Conservation (phyloP, 1,140 invertebrate genomes). For the Brachionus rubens region DNA sequence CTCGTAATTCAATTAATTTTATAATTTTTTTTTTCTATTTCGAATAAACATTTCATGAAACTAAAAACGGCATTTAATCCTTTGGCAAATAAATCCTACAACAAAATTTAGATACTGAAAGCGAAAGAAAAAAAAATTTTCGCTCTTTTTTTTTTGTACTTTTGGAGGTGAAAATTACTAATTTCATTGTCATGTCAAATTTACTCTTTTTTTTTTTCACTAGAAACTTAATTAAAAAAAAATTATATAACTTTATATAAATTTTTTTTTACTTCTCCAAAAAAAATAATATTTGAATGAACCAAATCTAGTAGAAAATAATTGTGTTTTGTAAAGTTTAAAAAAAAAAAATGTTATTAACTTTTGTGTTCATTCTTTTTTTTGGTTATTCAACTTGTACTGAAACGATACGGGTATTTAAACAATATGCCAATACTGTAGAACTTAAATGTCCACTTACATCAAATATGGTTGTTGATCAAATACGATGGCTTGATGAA, state of each 20-base stretch:
- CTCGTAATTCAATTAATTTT: no score
- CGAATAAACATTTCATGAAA: conserved; percentile 39
- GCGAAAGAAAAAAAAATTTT: not conserved
- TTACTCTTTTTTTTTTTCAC: no score
- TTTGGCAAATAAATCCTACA: conserved; percentile 7
- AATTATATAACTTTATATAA: not conserved
- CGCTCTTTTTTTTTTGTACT: not conserved
- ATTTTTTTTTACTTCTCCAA: conserved; percentile 9
- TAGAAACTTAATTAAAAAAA: not conserved
- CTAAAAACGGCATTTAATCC: conserved; percentile 37
- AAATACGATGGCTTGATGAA: not conserved
- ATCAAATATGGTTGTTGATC: not conserved
- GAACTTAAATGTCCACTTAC: conserved; percentile 25
- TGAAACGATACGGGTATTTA: not conserved
- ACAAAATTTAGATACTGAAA: not conserved
- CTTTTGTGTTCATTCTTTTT: not conserved
- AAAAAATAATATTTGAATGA: conserved; percentile 1
- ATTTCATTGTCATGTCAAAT: no score
- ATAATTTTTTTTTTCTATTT: not conserved
- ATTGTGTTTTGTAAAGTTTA: not conserved
- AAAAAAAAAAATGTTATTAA: not conserved
- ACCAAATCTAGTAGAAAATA: not conserved
- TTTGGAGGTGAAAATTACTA: no score
- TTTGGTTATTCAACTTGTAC: not conserved
- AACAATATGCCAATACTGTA: not conserved